Base-by-base conservation (phyloP, 2,797 vertebrate species). In the Enteromius anoplus region DNA sequence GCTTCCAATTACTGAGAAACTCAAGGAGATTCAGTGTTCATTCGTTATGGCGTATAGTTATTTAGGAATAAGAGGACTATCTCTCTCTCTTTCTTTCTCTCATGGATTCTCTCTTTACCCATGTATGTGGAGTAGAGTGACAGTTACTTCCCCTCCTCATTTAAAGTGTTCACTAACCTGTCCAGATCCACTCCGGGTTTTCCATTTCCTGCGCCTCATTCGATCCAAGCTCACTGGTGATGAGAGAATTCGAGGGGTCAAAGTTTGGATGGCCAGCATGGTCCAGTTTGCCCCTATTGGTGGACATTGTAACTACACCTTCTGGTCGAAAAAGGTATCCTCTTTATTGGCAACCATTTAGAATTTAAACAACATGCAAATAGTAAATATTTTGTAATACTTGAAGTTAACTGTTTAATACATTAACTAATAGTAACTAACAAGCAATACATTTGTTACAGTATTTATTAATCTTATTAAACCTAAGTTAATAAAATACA, bases 1-100 rank as follows among this genome's bases (percentile, higher is more conserved):
- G 93, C 90, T 93, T 85, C 90, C 91, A 92, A 88, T 94, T 93
- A 92, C 92, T 93, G 92, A 89, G 90, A 89, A 89, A 93, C 91
- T 93, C 92, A 92, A 94, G 93, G 91, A 91, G 91, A 88, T 84
- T 83, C 84, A 80, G 15, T 79, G 89, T 91, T 92, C 90, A 92
- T 90, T 91, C 91, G 86, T 88, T 89, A 84, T 88, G 90, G 84
- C 87, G 80, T 91, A 87, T 87, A 86, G 89, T 92, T 89, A 71
- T 85, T 86, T 83, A 83, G 87, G 88, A 85, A 89, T 80, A 85
- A 82, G 79, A 78, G 72, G 75, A 79, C 68, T 81, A 21, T 83
- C 53, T 84, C 75, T 83, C 34, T 81, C 72, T 81, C 14, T 80
- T n/a, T 71, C 23, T 37, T 21, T 75, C 51, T 62, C 42, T 19